These are phyloP conservation scores for Cariama cristata DNA, from an alignment of 2,113 vertebrate species.

Conservation along the genomic window DNA sequence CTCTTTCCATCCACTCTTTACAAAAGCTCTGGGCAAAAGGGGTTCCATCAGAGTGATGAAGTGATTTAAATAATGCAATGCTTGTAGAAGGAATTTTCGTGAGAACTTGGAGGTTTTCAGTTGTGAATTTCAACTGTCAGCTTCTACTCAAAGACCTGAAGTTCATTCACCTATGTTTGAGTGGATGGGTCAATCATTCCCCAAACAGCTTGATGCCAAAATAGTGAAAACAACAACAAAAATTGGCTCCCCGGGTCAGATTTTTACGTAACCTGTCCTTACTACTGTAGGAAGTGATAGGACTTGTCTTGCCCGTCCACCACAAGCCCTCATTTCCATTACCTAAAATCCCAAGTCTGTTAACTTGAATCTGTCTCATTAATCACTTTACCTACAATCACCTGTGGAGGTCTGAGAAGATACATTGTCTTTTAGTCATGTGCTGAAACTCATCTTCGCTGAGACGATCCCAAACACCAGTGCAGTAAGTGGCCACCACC, in stretches of 20 bases:
- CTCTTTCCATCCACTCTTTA: not conserved
- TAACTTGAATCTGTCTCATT: not conserved
- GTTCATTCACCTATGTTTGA: not conserved
- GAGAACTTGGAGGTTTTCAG: not conserved
- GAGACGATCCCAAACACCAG: accelerated
- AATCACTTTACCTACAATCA: not conserved
- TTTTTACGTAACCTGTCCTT: not conserved
- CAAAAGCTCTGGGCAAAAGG: not conserved
- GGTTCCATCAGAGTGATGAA: not conserved
- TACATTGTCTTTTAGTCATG: not conserved
- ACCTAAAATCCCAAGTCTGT: not conserved
- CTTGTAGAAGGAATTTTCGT: not conserved
- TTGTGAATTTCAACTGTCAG: not conserved
- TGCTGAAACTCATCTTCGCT: not conserved
- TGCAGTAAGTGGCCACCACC: not conserved
- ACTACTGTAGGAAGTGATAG: not conserved
- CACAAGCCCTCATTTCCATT: not conserved
- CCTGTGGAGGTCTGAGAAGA: not conserved
- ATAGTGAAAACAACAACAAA: not conserved
- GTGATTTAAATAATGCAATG: accelerated
- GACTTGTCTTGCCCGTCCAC: accelerated
- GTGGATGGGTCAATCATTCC: not conserved
- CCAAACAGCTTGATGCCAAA: not conserved
- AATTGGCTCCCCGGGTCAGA: not conserved
- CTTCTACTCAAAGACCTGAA: not conserved